Evolutionary conservation across 53 echinoderm and acorn worm genomes (phyloP).

Genomic region (Paracentrotus lividus): DNA sequence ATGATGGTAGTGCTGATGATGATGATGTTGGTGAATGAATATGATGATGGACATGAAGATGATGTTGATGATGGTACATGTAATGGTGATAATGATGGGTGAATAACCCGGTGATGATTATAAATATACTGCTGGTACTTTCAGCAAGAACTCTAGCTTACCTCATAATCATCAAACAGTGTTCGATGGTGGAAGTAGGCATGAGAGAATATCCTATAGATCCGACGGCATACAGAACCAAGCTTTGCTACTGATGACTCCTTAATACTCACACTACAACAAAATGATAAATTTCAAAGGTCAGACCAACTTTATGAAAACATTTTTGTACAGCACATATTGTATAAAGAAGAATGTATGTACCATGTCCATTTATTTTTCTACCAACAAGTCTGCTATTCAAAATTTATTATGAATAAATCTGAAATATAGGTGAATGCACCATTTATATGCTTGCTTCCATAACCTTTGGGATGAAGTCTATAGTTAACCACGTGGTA

Average conservation of each 20-base stretch:
- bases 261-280: slow-evolving; percentile 91
- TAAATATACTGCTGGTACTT: not conserved
- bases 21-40: not conserved
- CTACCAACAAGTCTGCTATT: too few species aligned
- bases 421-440: too few species aligned
- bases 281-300: slow-evolving; percentile 1
- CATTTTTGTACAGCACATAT: too few species aligned
- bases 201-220: slow-evolving; percentile 97
- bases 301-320: too few species aligned
- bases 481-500: too few species aligned
- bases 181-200: slow-evolving; percentile 95
- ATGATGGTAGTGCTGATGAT: not conserved
- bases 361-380: too few species aligned
- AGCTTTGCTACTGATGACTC: slow-evolving; percentile 99
- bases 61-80: not conserved
- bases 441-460: too few species aligned
- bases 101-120: not conserved
- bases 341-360: too few species aligned
- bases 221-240: slow-evolving; percentile 92
- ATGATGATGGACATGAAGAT: not conserved
- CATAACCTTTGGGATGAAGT: too few species aligned
- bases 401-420: too few species aligned
- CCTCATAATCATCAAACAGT: slow-evolving; percentile 97
- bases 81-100: not conserved
- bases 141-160: slow-evolving; percentile 38